A percentile compares a stretch with the other conserved stretches of the same genome.
Conservation (phyloP, 2,113 vertebrate species). For the Sclerurus mexicanus region DNA sequence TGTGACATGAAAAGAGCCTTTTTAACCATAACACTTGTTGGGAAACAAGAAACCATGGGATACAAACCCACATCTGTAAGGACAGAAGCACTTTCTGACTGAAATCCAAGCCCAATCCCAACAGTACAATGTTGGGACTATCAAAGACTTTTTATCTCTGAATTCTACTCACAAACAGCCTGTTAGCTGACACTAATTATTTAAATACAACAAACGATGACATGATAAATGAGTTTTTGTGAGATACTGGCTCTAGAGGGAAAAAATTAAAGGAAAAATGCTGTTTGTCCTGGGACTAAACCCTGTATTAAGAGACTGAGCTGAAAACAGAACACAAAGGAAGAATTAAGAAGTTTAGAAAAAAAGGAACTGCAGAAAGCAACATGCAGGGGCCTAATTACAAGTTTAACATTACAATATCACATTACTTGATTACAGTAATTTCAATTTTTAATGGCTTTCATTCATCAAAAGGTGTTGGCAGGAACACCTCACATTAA, state of each 20-base stretch:
- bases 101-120: neutral
- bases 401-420: slow-evolving; percentile 33
- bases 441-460: slow-evolving; percentile 39
- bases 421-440: slow-evolving; percentile 39
- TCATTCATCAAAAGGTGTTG: slow-evolving; percentile 46
- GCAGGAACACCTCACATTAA: neutral
- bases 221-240: neutral
- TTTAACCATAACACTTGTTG: neutral
- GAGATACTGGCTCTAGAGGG: neutral
- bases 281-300: neutral
- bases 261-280: neutral
- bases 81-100: neutral
- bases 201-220: slow-evolving; percentile 1
- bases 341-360: neutral
- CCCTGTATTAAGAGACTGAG: neutral
- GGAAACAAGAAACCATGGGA: neutral
- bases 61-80: neutral
- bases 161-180: neutral
- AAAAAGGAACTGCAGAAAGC: neutral
- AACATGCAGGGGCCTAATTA: slow-evolving; percentile 27
- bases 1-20: neutral
- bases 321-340: slow-evolving; percentile 9
- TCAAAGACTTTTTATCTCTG: neutral
- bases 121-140: neutral
- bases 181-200: neutral